A percentile compares a stretch with the other conserved stretches of the same genome.
These are phyloP conservation scores for Onychostruthus taczanowskii DNA, from an alignment of 2,113 vertebrate species.

Conservation along the genomic window DNA sequence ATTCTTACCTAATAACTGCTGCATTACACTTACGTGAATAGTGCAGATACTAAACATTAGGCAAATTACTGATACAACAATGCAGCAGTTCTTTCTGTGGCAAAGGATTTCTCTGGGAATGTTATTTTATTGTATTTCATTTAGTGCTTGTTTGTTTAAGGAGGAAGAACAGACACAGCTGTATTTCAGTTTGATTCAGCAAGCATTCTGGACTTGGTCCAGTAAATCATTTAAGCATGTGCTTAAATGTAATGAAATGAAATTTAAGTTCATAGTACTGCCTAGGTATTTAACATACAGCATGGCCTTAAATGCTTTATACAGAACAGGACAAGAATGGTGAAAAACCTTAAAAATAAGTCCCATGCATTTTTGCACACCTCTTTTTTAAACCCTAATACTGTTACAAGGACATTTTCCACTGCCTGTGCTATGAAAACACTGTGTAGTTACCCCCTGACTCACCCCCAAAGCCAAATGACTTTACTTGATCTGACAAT, in stretches of 20 bases:
- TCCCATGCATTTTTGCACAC: background rate
- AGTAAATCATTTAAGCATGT: conserved; percentile 29
- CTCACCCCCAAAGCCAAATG: background rate
- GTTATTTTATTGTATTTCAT: conserved; percentile 62
- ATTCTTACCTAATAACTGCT: background rate
- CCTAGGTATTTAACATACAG: background rate
- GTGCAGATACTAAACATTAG: background rate
- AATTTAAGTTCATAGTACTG: conserved; percentile 10
- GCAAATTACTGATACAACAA: conserved; percentile 9
- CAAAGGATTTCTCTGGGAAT: conserved; percentile 54
- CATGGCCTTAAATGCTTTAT: conserved; percentile 7
- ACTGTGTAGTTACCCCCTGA: background rate
- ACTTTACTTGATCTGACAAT: conserved; percentile 44
- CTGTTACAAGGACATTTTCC: conserved; percentile 49
- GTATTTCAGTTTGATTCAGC: conserved; percentile 47
- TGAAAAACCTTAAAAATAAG: conserved; percentile 9
- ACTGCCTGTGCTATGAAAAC: conserved; percentile 14
- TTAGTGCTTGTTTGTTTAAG: conserved; percentile 57
- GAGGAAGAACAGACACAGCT: conserved; percentile 13
- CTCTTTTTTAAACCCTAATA: background rate
- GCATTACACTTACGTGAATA: conserved; percentile 7
- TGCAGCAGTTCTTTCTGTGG: conserved; percentile 5
- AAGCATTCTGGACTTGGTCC: conserved; percentile 25
- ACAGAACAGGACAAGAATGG: background rate
- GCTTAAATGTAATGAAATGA: conserved; percentile 40